phyloP scores from a whole-genome alignment of 2,797 vertebrate species.

The Columba guinea region DNA sequence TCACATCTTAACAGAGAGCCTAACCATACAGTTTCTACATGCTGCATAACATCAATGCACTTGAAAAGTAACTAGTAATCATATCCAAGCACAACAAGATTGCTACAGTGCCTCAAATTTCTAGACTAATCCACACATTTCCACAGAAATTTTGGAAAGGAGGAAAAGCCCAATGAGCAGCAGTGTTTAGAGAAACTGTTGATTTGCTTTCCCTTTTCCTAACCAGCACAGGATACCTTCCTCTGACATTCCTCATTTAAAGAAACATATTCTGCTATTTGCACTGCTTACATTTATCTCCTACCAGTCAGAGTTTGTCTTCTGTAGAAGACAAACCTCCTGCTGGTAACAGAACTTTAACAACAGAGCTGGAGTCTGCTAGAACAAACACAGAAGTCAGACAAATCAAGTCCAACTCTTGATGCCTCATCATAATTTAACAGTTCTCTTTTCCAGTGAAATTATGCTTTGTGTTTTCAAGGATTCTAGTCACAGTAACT shows the following conservation, averaged over 20 bases:
- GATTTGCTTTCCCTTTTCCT: not conserved
- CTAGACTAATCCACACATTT: not conserved
- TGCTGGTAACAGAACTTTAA: not conserved
- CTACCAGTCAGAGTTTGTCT: not conserved
- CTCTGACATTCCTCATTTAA: not conserved
- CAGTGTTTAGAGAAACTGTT: not conserved
- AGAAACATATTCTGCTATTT: not conserved
- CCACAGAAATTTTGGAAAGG: not conserved
- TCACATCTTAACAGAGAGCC: not conserved
- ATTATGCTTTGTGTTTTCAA: not conserved
- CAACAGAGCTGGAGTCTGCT: fast-evolving
- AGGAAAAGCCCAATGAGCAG: not conserved
- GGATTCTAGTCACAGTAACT: not conserved
- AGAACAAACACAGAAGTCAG: not conserved
- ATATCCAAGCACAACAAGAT: not conserved
- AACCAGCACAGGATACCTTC: not conserved
- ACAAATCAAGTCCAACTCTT: not conserved
- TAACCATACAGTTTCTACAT: not conserved
- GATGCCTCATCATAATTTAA: not conserved
- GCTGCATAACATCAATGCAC: not conserved
- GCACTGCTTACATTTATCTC: not conserved
- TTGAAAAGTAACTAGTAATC: not conserved
- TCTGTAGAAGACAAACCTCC: not conserved
- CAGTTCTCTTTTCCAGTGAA: not conserved
- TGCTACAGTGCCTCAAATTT: not conserved